Percentiles rank a stretch among this genome's conserved stretches.
Evolutionary conservation across 2,888 invertebrate species (phyloP).

Genomic region (Caradrina clavipalpis): DNA sequence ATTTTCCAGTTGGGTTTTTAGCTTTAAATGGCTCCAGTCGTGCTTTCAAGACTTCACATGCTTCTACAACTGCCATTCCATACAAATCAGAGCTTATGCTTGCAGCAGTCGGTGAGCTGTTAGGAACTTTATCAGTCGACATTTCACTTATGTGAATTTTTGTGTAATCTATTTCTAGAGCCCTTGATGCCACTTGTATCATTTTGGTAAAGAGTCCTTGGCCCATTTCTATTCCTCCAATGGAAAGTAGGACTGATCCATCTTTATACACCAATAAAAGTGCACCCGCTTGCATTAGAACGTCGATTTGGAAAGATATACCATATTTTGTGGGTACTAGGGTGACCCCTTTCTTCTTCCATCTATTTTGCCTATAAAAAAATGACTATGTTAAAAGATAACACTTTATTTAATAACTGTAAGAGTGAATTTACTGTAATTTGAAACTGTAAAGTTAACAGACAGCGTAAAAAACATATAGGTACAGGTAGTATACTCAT

Average conservation of each 20-base stretch:
- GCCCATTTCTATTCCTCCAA: constrained; percentile 97
- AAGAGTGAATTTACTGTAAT: too few relatives aligned
- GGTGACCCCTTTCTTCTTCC: constrained; percentile 94
- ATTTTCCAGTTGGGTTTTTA: constrained; percentile 92
- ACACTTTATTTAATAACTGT: neutral
- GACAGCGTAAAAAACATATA: too few relatives aligned
- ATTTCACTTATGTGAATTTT: constrained; percentile 94
- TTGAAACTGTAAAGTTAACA: too few relatives aligned
- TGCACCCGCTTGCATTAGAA: constrained; percentile 95
- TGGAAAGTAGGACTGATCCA: constrained; percentile 95
- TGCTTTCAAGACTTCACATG: constrained; percentile 92
- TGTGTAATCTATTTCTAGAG: constrained; percentile 91
- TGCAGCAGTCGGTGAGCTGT: constrained; percentile 95
- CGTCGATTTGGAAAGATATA: constrained; percentile 92
- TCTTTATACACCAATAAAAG: constrained; percentile 94
- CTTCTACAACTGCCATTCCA: constrained; percentile 95
- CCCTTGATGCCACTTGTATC: constrained; percentile 95
- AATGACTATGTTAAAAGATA: neutral
- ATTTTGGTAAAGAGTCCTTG: constrained; percentile 97
- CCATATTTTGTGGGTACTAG: constrained; percentile 95
- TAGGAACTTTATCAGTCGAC: constrained; percentile 95
- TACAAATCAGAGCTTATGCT: constrained; percentile 95
- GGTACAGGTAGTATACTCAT: too few relatives aligned
- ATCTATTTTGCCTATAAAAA: constrained; percentile 91
- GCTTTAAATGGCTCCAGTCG: constrained; percentile 93